Evolutionary conservation across 1,140 invertebrate species (phyloP), one percentile per base, ranked within the genome.

Genomic region (Bursaphelenchus mucronatus): DNA sequence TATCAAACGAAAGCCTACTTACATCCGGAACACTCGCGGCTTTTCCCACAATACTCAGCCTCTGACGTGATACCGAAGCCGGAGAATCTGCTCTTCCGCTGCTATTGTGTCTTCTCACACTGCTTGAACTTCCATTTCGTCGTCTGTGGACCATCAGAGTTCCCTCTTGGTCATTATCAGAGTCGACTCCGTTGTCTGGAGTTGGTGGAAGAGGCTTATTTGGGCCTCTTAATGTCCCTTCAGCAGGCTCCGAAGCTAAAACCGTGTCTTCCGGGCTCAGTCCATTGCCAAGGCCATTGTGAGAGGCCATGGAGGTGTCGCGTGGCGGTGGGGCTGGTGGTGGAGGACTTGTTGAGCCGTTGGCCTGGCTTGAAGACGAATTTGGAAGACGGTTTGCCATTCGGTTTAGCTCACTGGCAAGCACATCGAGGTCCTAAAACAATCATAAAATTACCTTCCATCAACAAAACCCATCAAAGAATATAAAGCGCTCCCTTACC

Each of bases 141-240:
- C 56, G 44, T 54, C 43, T 58, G 65, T 44, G 46, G 10, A 69
- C 47, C 41, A 69, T 15, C 9, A 79, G 43, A 4, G 78, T 67
- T 40, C 73, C 66, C 30, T 30, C 30, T 30, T 30, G 30, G 49
- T 74, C 71, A 47, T 74, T 40, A 80, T 92, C 90, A 11, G 30
- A 30, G 39, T 53, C 59, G 17, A 46, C 50, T 10, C 39, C 40
- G 9, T 46, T 6, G 44, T 77, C 77, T 17, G 92, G 92, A 21
- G 92, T 94, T 11, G 92, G 92, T 50, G 92, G 92, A 73, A 94
- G 85, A 61, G 92, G 92, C 67, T 92, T 86, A 81, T 91, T 92
- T 51, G 91, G 91, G 7, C 76, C 76, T 8, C 74, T 49, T 21
- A 78, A 50, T 11, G 75, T 76, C 21, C 67, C 75, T 46, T 74